A percentile compares a stretch with the other conserved stretches of the same genome.
phyloP scores from a whole-genome alignment of 2,113 vertebrate genomes.

The Struthidea cinerea region DNA sequence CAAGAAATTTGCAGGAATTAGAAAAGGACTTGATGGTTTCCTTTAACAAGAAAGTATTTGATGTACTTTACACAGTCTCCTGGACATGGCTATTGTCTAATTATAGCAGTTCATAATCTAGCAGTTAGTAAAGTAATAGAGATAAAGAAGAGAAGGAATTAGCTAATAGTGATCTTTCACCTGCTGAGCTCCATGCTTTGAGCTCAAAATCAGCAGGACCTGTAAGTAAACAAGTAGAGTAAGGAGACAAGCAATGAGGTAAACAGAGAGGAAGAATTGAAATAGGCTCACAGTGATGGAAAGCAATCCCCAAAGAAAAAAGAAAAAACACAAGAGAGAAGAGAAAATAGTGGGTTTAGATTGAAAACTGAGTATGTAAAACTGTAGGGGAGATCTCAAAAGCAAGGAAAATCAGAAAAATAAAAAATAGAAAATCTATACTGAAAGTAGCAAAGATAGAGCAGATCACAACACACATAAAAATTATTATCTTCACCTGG shows the following conservation, averaged over 20 bases:
- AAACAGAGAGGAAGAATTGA: background rate
- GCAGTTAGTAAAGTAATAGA: background rate
- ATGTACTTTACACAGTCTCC: background rate
- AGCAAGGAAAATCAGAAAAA: background rate
- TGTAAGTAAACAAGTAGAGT: background rate
- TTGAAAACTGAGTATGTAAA: background rate
- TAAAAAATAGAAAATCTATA: background rate
- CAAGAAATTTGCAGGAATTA: background rate
- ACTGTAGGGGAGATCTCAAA: background rate
- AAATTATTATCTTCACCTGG: background rate
- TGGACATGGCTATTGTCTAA: background rate
- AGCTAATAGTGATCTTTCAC: background rate
- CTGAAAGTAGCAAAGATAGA: background rate
- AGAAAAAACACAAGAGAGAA: background rate
- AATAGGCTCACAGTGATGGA: background rate
- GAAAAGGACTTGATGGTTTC: background rate
- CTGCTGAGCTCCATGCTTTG: background rate
- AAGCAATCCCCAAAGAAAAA: background rate
- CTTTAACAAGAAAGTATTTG: background rate
- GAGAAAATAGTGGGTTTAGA: background rate
- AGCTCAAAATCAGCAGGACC: background rate
- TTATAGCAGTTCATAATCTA: background rate
- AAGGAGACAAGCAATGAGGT: background rate
- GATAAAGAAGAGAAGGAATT: background rate
- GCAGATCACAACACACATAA: background rate